A percentile compares a stretch with the other conserved stretches of the same genome.
Conservation (phyloP, 2,797 vertebrate genomes). For the Chiropotes sagulatus region DNA sequence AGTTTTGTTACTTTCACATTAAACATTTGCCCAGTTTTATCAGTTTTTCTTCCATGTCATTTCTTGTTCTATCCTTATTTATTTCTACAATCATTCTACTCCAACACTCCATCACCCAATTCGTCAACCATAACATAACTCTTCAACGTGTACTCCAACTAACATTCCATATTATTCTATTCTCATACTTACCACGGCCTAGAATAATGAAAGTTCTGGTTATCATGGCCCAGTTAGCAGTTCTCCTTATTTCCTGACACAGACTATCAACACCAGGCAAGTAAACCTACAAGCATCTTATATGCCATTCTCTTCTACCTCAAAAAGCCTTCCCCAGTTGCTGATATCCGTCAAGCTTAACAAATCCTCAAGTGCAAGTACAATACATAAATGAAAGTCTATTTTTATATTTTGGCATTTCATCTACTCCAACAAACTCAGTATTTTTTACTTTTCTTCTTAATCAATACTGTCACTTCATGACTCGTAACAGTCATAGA, state of each 20-base stretch:
- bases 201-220: not conserved
- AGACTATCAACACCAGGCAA: not conserved
- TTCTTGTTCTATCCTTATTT: conserved; percentile 18
- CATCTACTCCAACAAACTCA: not conserved
- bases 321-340: not conserved
- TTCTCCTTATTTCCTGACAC: not conserved
- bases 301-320: not conserved
- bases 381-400: conserved; percentile 22
- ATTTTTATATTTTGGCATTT: conserved; percentile 51
- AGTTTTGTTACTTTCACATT: conserved; percentile 22
- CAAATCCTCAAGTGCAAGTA: conserved; percentile 27
- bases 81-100: conserved; percentile 40
- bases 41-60: conserved; percentile 31
- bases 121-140: conserved; percentile 4
- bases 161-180: not conserved
- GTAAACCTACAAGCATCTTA: not conserved
- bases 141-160: not conserved
- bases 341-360: not conserved
- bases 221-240: not conserved
- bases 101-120: not conserved
- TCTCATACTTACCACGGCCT: not conserved
- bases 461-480: not conserved
- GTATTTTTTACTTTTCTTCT: conserved; percentile 50
- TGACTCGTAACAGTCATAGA: not conserved
- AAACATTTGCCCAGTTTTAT: conserved; percentile 42